Evolutionary conservation across 2,888 invertebrate species (phyloP).

Genomic region (Cryptocephalus primarius): DNA sequence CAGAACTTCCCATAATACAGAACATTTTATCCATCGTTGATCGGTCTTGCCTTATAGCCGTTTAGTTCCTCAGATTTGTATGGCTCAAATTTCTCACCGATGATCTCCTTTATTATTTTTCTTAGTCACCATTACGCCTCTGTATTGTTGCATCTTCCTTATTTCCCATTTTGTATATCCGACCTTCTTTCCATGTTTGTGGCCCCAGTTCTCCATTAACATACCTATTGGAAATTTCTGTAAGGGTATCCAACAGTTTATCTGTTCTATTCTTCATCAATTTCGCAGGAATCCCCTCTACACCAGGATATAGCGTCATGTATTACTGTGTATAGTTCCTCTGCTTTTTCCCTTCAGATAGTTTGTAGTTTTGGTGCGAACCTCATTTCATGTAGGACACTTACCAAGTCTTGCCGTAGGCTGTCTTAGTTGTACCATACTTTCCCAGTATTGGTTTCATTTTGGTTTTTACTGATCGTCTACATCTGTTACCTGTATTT

Average conservation of each 20-base stretch:
- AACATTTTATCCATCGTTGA: neutral
- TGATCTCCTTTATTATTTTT: neutral
- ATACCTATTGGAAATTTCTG: neutral
- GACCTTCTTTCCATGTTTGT: neutral
- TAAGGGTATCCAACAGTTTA: neutral
- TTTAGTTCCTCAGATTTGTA: neutral
- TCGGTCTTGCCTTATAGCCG: neutral
- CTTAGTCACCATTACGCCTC: neutral
- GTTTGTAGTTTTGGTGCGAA: too few relatives aligned
- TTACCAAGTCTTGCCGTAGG: too few relatives aligned
- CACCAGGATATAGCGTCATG: too few relatives aligned
- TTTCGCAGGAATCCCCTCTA: neutral
- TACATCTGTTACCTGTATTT: too few relatives aligned
- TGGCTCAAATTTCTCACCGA: neutral
- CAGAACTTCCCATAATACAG: too few relatives aligned
- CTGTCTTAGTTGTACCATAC: too few relatives aligned
- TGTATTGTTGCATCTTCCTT: too few relatives aligned
- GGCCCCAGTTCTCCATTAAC: neutral
- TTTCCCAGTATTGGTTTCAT: too few relatives aligned
- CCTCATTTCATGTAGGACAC: too few relatives aligned
- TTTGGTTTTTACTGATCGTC: too few relatives aligned
- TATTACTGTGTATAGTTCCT: too few relatives aligned
- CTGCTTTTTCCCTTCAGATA: too few relatives aligned
- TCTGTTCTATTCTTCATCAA: neutral
- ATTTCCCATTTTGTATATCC: neutral